Evolutionary conservation across 2,888 invertebrate species (phyloP), one percentile per base, ranked within the genome.

Genomic region (Halocaridina rubra): DNA sequence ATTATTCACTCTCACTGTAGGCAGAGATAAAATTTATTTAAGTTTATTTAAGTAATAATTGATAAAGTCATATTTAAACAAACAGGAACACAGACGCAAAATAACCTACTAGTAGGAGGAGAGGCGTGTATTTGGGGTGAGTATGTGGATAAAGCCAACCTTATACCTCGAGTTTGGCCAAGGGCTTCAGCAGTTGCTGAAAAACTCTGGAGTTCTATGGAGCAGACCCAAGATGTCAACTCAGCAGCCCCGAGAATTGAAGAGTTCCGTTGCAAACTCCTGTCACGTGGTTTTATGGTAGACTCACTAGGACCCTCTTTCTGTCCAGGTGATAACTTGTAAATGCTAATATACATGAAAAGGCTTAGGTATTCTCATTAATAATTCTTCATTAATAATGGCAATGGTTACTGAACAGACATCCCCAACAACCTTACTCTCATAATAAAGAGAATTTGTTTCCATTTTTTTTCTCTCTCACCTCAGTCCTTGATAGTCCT

Each of bases 91-190:
- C 90, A 90, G 0, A 90, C 89, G 7, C 93, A 94, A 89, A 93
- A 94, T 89, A 89, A 92, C 1, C 91, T 94, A 77, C 94, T 98
- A 30, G 91, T 96, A 16, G 98, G 98, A 0, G 98, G 98, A 0
- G 97, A 97, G 91, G 96, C 96, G 0, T 96, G 97, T 89, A 95
- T 98, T 94, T 98, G 97, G 97, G 94, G 94, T 1, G 98, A 98
- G 91, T 94, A 93, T 89, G 96, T 96, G 0, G 96, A 97, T 90
- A 92, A 91, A 53, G 93, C 93, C 22, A 94, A 94, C 89, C 89
- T 93, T 19, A 91, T 93, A 84, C 91, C 92, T 0, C 89, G 92
- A 82, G 93, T 96, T 13, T 98, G 97, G 95, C 98, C 98, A 0
- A 92, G 97, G 88, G 95, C 96, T 0, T 94, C 95, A 82, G 97